phyloP scores from a whole-genome alignment of 2,113 vertebrate genomes.

The Lynx canadensis region DNA sequence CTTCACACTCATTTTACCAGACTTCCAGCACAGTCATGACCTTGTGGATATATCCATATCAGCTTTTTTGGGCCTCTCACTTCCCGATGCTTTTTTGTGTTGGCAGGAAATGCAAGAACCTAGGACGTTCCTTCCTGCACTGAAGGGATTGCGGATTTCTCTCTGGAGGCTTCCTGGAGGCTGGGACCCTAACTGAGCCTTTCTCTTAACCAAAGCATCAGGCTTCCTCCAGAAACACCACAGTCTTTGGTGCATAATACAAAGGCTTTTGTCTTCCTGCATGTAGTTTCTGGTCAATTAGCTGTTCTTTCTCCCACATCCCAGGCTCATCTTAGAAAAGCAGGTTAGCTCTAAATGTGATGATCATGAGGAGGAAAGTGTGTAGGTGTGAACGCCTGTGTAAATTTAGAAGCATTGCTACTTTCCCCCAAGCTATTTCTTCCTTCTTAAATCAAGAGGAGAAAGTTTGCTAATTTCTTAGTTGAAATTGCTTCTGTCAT shows the following conservation, averaged over 20 bases:
- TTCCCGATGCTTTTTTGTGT: not conserved
- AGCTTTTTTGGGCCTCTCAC: not conserved
- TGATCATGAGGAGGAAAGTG: not conserved
- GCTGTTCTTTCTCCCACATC: not conserved
- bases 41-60: not conserved
- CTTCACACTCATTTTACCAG: not conserved
- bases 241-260: not conserved
- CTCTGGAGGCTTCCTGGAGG: not conserved
- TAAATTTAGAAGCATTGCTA: not conserved
- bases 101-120: not conserved
- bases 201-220: not conserved
- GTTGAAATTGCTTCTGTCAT: not conserved
- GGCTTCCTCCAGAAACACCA: not conserved
- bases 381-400: not conserved
- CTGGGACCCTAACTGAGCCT: not conserved
- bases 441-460: not conserved
- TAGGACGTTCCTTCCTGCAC: not conserved
- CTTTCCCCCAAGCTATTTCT: not conserved
- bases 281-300: not conserved
- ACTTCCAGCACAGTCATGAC: not conserved
- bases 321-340: slow-evolving; percentile 1
- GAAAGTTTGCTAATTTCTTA: not conserved
- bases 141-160: not conserved
- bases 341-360: not conserved
- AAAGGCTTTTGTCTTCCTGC: not conserved